Conservation (phyloP, 2,888 invertebrate species). For the Leptinotarsa rubiginosa region DNA sequence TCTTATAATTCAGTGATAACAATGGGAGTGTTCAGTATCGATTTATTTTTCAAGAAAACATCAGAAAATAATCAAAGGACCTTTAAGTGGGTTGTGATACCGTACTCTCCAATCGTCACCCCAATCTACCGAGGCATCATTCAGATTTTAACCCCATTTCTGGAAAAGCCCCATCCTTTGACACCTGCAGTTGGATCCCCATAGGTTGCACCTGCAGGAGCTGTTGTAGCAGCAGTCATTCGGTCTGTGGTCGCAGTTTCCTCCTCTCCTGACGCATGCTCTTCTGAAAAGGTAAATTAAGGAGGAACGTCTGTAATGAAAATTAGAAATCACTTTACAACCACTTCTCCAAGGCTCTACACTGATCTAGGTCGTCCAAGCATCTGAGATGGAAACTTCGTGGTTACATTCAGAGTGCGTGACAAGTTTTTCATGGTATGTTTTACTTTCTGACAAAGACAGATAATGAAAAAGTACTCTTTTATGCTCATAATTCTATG, state of each 20-base stretch:
- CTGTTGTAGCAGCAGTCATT: slow-evolving; percentile 89
- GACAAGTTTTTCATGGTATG: background rate
- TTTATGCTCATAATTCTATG: too few species aligned
- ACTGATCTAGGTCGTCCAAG: slow-evolving; percentile 19
- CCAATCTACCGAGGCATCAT: slow-evolving; percentile 54
- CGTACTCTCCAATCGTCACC: slow-evolving; percentile 33
- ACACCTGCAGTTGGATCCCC: slow-evolving; percentile 90
- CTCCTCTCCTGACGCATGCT: slow-evolving; percentile 83
- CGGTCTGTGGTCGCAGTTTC: slow-evolving; percentile 86
- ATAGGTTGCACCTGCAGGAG: slow-evolving; percentile 88
- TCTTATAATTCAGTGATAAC: slow-evolving; percentile 17
- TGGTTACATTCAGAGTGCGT: background rate
- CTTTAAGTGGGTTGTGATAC: background rate
- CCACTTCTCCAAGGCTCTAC: slow-evolving; percentile 46
- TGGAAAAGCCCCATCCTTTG: slow-evolving; percentile 91
- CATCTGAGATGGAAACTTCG: slow-evolving; percentile 6
- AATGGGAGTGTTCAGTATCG: slow-evolving; percentile 23
- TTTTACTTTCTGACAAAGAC: too few species aligned
- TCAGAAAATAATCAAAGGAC: background rate
- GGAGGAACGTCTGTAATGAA: slow-evolving; percentile 82
- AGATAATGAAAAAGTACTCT: too few species aligned
- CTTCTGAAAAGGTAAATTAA: slow-evolving; percentile 89
- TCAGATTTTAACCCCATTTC: slow-evolving; percentile 79
- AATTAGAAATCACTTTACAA: slow-evolving; percentile 68
- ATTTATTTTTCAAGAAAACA: slow-evolving; percentile 6